These are phyloP conservation scores for Alentia gelatinosa DNA, from an alignment of 2,888 invertebrate species.

Conservation along the genomic window DNA sequence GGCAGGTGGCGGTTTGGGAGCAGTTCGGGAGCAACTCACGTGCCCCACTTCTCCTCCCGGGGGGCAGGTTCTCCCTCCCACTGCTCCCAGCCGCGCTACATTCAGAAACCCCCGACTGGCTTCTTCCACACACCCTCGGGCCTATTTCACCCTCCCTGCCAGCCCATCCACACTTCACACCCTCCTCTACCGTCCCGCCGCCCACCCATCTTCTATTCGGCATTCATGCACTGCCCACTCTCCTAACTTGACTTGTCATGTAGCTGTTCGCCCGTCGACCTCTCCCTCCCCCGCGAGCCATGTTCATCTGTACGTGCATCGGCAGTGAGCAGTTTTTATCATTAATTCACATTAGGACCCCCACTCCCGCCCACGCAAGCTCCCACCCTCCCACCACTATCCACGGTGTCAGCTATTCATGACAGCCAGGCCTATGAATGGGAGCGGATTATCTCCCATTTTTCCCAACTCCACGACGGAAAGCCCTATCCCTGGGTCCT, in stretches of 20 bases:
- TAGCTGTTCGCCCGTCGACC: not conserved
- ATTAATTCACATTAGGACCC: conserved; percentile 16
- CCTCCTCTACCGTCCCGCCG: not conserved
- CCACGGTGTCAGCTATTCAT: not conserved
- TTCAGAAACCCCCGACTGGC: not conserved
- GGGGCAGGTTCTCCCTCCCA: not conserved
- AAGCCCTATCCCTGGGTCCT: not conserved
- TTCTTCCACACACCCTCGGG: not conserved
- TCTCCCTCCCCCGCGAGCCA: not conserved
- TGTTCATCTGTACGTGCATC: not conserved
- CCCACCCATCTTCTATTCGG: not conserved
- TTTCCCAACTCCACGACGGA: not conserved
- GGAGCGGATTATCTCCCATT: not conserved
- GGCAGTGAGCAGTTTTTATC: not conserved
- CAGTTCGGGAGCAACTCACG: not conserved
- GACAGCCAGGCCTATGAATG: not conserved
- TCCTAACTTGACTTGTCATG: not conserved
- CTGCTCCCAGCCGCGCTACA: not conserved
- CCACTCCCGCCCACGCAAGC: not conserved
- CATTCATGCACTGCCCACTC: not conserved
- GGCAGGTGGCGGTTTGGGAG: not conserved
- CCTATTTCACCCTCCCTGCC: not conserved
- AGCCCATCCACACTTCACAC: not conserved
- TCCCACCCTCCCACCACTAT: not conserved
- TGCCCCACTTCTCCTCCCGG: not conserved